Conservation (phyloP, 2,113 vertebrate species). For the Condylura cristata region DNA sequence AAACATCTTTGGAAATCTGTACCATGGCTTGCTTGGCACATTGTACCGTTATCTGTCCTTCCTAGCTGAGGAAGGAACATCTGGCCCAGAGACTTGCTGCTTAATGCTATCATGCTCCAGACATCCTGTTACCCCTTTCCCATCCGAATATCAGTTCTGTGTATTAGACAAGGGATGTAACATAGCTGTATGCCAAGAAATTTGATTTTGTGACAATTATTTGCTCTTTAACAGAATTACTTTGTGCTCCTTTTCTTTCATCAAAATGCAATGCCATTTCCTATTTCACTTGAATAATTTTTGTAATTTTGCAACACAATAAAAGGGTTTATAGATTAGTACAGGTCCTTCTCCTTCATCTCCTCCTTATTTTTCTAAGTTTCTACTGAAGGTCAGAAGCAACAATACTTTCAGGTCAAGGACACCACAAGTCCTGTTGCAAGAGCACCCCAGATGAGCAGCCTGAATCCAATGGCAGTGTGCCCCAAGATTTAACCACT, state of each 20-base stretch:
- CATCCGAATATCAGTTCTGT: slow-evolving; percentile 18
- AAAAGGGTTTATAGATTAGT: slow-evolving; percentile 74
- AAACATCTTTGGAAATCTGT: slow-evolving; percentile 17
- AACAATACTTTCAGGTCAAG: slow-evolving; percentile 58
- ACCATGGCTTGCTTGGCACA: neutral
- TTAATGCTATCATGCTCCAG: slow-evolving; percentile 34
- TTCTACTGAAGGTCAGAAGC: slow-evolving; percentile 66
- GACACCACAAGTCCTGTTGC: slow-evolving; percentile 28
- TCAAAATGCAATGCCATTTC: slow-evolving; percentile 69
- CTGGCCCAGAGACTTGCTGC: neutral
- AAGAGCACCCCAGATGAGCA: neutral
- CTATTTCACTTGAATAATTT: slow-evolving; percentile 73
- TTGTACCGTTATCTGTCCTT: slow-evolving; percentile 37
- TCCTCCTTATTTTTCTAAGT: slow-evolving; percentile 65
- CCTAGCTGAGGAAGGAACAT: slow-evolving; percentile 44
- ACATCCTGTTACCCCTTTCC: slow-evolving; percentile 37
- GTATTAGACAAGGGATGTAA: neutral
- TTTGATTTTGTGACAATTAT: slow-evolving; percentile 69
- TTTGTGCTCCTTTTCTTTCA: slow-evolving; percentile 59
- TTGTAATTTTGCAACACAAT: slow-evolving; percentile 75
- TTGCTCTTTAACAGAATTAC: slow-evolving; percentile 67
- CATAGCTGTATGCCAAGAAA: slow-evolving; percentile 60
- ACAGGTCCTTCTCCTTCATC: slow-evolving; percentile 56
- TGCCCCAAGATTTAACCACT: slow-evolving; percentile 36
- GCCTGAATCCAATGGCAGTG: neutral